Conservation (phyloP, 2,888 invertebrate species). For the Cacoxenus indagator region DNA sequence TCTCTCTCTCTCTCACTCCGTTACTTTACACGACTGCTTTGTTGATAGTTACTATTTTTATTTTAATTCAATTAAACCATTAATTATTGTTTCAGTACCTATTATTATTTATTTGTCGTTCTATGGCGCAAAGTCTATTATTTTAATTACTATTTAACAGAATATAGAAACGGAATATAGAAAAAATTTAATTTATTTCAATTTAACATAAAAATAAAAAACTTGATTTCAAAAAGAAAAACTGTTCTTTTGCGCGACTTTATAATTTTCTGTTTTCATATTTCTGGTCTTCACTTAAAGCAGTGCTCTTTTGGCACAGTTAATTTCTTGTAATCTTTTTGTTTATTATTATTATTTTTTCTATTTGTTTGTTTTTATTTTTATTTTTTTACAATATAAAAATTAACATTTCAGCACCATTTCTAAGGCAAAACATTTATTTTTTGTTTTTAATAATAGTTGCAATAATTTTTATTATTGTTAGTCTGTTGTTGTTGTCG, state of each 20-base stretch:
- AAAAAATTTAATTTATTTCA: conserved; percentile 4
- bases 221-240: background rate
- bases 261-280: too few species aligned
- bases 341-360: conserved; percentile 14
- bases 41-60: conserved; percentile 26
- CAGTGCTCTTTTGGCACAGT: background rate
- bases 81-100: background rate
- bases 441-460: background rate
- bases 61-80: too few species aligned
- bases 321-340: conserved; percentile 42
- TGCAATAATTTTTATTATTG: too few species aligned
- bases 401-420: conserved; percentile 71
- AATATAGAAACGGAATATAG: conserved; percentile 10
- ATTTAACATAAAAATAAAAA: background rate
- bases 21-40: conserved; percentile 27
- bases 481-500: background rate
- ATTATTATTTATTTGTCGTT: background rate
- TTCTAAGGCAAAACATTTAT: conserved; percentile 51
- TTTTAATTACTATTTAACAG: background rate
- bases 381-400: conserved; percentile 35
- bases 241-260: too few species aligned
- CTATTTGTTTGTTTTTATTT: conserved; percentile 33
- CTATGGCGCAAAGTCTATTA: background rate
- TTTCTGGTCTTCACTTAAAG: too few species aligned
- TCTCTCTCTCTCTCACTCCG: background rate